phyloP scores from a whole-genome alignment of 2,113 vertebrate species.

The Hippolais icterina region DNA sequence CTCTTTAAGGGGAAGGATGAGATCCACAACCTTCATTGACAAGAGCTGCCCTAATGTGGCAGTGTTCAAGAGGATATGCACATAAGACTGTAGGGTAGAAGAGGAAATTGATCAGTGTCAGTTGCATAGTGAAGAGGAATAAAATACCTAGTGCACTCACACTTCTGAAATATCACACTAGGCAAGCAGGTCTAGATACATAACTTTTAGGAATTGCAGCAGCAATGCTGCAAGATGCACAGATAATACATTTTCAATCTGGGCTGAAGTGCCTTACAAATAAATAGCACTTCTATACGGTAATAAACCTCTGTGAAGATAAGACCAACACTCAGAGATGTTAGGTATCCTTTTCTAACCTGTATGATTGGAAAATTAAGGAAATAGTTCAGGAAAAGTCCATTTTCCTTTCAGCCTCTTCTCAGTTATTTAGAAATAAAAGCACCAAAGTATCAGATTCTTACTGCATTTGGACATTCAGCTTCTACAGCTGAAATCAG shows the following conservation, averaged over 20 bases:
- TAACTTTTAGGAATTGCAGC: neutral
- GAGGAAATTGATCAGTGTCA: neutral
- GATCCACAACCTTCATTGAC: neutral
- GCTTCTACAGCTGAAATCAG: neutral
- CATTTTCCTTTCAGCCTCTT: neutral
- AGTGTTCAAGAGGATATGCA: neutral
- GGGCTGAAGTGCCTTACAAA: neutral
- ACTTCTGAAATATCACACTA: neutral
- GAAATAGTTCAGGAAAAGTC: neutral
- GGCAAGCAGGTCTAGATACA: neutral
- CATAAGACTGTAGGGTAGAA: accelerated
- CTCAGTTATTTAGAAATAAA: neutral
- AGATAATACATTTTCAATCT: neutral
- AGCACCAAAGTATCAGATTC: neutral
- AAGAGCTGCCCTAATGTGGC: neutral
- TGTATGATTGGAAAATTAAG: neutral
- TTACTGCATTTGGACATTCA: neutral
- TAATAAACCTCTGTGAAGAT: neutral
- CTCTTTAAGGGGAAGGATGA: neutral
- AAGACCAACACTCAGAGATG: neutral
- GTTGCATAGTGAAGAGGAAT: neutral
- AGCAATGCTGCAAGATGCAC: neutral
- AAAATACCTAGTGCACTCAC: neutral
- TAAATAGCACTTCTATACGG: neutral
- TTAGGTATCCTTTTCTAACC: neutral